Percentiles rank a stretch among this genome's conserved stretches.
phyloP scores from a whole-genome alignment of 1,140 invertebrate species.

The Anastatus disparis region DNA sequence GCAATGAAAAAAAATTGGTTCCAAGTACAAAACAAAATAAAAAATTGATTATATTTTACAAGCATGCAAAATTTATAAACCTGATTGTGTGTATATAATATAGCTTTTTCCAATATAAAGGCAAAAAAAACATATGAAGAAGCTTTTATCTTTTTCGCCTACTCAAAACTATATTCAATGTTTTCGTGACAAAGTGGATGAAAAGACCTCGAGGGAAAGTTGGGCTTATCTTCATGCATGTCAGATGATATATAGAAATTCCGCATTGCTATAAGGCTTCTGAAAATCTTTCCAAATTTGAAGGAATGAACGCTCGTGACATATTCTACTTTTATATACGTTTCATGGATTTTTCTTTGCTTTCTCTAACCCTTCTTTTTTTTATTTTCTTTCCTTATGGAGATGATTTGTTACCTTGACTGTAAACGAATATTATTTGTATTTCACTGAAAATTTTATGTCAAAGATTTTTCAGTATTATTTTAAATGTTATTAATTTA shows the following conservation, averaged over 20 bases:
- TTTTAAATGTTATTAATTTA: too few species aligned
- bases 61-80: too few species aligned
- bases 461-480: too few species aligned
- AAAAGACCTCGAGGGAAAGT: slow-evolving; percentile 34
- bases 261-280: not conserved
- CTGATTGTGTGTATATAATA: too few species aligned
- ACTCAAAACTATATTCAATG: slow-evolving; percentile 42
- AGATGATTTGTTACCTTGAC: not conserved
- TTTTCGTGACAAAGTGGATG: slow-evolving; percentile 43
- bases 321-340: not conserved
- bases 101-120: too few species aligned
- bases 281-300: slow-evolving; percentile 15
- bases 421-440: not conserved
- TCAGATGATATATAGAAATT: slow-evolving; percentile 13
- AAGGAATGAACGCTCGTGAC: not conserved
- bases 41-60: too few species aligned
- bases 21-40: too few species aligned
- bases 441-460: not conserved
- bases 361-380: not conserved
- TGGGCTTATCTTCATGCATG: slow-evolving; percentile 11
- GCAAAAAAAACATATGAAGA: too few species aligned
- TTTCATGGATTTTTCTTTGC: not conserved
- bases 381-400: not conserved
- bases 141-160: not conserved
- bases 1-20: too few species aligned